These are phyloP conservation scores for Conus ventricosus DNA, from an alignment of 1,140 invertebrate species.

Conservation along the genomic window DNA sequence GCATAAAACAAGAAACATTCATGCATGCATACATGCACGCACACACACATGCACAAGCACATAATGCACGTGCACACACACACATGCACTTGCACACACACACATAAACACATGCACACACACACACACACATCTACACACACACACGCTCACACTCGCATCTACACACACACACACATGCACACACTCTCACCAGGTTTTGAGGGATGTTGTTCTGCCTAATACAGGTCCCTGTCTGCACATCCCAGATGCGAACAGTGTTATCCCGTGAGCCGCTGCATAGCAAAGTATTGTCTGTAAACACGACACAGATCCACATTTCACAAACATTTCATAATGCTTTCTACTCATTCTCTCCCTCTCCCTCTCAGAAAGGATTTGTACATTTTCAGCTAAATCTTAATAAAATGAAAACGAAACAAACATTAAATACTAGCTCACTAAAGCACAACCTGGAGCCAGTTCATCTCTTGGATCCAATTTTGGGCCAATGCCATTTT, in stretches of 20 bases:
- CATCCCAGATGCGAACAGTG: slow-evolving; percentile 69
- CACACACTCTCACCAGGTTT: slow-evolving; percentile 62
- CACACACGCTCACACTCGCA: not conserved
- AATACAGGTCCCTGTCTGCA: slow-evolving; percentile 64
- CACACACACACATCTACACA: no score
- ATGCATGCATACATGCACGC: not conserved
- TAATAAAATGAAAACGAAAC: no score
- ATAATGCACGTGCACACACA: not conserved
- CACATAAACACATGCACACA: not conserved
- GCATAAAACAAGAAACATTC: not conserved
- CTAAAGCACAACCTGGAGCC: no score
- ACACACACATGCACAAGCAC: not conserved
- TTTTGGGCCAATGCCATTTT: no score
- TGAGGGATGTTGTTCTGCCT: slow-evolving; percentile 65
- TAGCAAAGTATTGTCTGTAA: slow-evolving; percentile 64
- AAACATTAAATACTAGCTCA: no score
- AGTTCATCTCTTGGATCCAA: no score
- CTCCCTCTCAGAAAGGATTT: not conserved
- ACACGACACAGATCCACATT: not conserved
- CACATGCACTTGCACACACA: not conserved
- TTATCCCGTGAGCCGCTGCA: slow-evolving; percentile 73
- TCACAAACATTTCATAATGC: not conserved
- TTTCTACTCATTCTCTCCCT: not conserved
- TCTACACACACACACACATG: not conserved
- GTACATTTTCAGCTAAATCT: no score